Conservation (phyloP, 2,888 invertebrate genomes). For the Drosophila greeni region DNA sequence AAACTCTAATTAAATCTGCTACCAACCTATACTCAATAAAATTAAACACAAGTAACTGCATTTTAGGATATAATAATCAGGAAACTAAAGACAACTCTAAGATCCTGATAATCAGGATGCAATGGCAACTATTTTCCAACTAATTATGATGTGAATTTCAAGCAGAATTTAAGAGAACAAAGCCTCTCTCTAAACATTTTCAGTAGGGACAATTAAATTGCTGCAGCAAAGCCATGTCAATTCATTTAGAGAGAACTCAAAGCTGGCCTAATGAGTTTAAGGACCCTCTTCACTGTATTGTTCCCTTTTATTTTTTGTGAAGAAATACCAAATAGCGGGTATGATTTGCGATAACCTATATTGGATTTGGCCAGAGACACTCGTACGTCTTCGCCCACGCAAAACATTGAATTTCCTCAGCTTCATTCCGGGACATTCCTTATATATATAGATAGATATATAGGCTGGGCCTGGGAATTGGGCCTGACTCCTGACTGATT, state of each 20-base stretch:
- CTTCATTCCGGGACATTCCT: background rate
- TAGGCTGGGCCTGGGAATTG: background rate
- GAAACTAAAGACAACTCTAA: background rate
- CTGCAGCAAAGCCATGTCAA: background rate
- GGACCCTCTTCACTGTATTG: background rate
- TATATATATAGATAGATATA: background rate
- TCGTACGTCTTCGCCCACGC: slow-evolving; percentile 21
- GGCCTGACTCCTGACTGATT: slow-evolving; percentile 51
- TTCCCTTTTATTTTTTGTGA: background rate
- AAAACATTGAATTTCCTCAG: slow-evolving; percentile 13
- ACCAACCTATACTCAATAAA: background rate
- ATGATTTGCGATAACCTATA: slow-evolving; percentile 9
- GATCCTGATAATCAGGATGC: background rate
- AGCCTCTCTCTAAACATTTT: no score
- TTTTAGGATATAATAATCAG: background rate
- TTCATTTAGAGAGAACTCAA: background rate
- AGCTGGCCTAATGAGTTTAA: background rate
- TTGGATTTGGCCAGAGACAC: slow-evolving; percentile 4
- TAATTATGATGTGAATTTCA: background rate
- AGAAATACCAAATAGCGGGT: slow-evolving; percentile 1
- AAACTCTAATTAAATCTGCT: background rate
- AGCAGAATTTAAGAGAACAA: background rate
- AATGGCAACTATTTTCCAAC: background rate
- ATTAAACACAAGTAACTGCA: background rate
- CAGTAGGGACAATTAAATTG: background rate